These are phyloP conservation scores for Gracilinanus agilis DNA, from an alignment of 2,113 vertebrate species.

Conservation along the genomic window DNA sequence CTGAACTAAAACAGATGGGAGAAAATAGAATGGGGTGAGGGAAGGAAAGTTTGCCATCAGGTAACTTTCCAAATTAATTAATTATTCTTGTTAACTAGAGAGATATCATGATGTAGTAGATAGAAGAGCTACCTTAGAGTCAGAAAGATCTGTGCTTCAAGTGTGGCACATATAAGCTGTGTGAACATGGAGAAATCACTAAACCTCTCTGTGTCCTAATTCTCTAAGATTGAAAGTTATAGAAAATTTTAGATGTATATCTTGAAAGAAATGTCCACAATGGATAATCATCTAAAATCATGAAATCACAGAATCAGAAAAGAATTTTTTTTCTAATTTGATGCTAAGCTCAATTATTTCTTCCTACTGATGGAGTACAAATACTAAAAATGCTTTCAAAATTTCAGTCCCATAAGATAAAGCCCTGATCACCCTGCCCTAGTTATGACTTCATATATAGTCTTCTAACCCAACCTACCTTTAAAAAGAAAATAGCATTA, in stretches of 20 bases:
- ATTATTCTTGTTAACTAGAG: not conserved
- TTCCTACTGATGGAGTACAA: not conserved
- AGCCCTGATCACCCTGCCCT: not conserved
- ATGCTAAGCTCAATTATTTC: not conserved
- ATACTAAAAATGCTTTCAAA: not conserved
- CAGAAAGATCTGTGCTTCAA: not conserved
- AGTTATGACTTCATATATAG: not conserved
- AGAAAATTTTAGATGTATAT: not conserved
- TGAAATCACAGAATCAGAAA: not conserved
- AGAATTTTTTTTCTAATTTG: not conserved
- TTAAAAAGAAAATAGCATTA: not conserved
- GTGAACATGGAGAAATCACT: not conserved
- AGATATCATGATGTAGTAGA: not conserved
- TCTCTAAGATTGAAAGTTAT: not conserved
- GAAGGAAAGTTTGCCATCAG: not conserved
- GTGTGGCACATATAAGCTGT: not conserved
- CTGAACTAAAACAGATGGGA: not conserved
- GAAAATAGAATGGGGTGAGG: not conserved
- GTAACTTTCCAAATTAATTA: not conserved
- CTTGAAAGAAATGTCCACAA: not conserved
- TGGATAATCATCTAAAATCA: not conserved
- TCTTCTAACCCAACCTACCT: not conserved
- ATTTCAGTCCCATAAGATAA: not conserved
- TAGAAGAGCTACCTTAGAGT: not conserved
- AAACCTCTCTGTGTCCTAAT: not conserved